Conservation (phyloP, 2,113 vertebrate genomes). For the Antechinus stuartii region DNA sequence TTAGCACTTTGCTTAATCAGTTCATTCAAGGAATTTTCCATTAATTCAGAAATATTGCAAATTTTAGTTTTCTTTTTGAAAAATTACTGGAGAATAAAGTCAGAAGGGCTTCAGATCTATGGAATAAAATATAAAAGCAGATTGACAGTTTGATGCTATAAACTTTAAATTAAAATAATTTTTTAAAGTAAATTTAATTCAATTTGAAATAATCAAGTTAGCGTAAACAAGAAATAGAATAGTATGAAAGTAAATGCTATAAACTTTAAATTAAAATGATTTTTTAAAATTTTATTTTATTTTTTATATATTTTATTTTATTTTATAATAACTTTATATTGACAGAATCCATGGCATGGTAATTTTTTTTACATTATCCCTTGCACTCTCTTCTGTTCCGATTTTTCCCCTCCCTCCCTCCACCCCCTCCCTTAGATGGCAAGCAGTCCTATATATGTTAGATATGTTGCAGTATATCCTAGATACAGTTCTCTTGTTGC, state of each 20-base stretch:
- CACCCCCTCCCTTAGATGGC: too few relatives aligned
- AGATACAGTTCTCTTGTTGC: too few relatives aligned
- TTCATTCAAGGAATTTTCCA: conserved; percentile 34
- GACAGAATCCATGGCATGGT: too few relatives aligned
- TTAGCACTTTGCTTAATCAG: conserved; percentile 19
- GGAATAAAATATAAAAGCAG: neutral
- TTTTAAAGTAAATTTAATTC: neutral
- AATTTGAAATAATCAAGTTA: neutral
- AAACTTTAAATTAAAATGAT: too few relatives aligned
- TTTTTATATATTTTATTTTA: too few relatives aligned
- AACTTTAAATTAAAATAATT: neutral
- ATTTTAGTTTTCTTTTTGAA: conserved; percentile 12
- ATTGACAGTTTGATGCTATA: neutral
- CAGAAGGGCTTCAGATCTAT: neutral
- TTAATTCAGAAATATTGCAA: conserved; percentile 34
- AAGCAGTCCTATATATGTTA: too few relatives aligned
- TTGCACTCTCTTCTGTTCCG: too few relatives aligned
- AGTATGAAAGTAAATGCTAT: neutral
- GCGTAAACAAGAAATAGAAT: neutral
- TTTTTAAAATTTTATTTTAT: too few relatives aligned
- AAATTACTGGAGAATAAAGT: neutral
- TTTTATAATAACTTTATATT: too few relatives aligned
- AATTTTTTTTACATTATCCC: too few relatives aligned
- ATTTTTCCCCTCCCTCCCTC: too few relatives aligned
- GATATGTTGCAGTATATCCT: too few relatives aligned